Evolutionary conservation across 1,140 invertebrate genomes (phyloP).

Genomic region (Capitella teleta): DNA sequence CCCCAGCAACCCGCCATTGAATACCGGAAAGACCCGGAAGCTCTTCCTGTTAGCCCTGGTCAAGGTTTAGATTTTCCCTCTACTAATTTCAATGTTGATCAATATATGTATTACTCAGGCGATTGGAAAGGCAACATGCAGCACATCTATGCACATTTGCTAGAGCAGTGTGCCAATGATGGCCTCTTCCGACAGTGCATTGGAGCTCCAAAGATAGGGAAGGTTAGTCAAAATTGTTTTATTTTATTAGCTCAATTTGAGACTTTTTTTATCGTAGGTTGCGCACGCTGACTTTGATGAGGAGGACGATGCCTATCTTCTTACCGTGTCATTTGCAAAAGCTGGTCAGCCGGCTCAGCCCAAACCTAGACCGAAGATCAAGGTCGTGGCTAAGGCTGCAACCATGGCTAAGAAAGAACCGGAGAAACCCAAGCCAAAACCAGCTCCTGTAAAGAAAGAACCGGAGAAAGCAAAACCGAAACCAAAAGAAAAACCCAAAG

Average conservation of each 20-base stretch:
- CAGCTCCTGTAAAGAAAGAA: slow-evolving; percentile 8
- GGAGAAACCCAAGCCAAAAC: slow-evolving; percentile 7
- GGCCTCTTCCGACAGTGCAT: slow-evolving; percentile 1
- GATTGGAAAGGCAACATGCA: slow-evolving; percentile 12
- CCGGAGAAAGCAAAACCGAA: slow-evolving; percentile 13
- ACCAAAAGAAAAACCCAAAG: slow-evolving; percentile 19
- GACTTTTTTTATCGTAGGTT: slow-evolving; percentile 20
- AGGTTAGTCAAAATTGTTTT: slow-evolving; percentile 5
- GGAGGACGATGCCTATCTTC: slow-evolving; percentile 28
- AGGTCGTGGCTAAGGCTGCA: neutral
- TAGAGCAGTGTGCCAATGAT: slow-evolving; percentile 5
- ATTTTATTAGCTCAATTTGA: slow-evolving; percentile 1
- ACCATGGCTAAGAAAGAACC: neutral
- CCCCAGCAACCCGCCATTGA: slow-evolving; percentile 20
- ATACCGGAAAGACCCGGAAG: slow-evolving; percentile 26
- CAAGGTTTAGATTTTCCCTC: too few relatives aligned
- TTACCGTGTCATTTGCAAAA: slow-evolving; percentile 31
- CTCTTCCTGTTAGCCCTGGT: slow-evolving; percentile 29
- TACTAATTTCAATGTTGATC: neutral
- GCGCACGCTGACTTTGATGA: slow-evolving; percentile 33
- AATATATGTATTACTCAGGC: neutral
- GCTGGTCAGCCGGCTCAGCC: slow-evolving; percentile 19
- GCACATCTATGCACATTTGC: slow-evolving; percentile 12
- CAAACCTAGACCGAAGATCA: slow-evolving; percentile 12
- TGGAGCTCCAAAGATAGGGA: slow-evolving; percentile 6